phyloP scores from a whole-genome alignment of 2,888 invertebrate species.

The Ectobius pallidus region DNA sequence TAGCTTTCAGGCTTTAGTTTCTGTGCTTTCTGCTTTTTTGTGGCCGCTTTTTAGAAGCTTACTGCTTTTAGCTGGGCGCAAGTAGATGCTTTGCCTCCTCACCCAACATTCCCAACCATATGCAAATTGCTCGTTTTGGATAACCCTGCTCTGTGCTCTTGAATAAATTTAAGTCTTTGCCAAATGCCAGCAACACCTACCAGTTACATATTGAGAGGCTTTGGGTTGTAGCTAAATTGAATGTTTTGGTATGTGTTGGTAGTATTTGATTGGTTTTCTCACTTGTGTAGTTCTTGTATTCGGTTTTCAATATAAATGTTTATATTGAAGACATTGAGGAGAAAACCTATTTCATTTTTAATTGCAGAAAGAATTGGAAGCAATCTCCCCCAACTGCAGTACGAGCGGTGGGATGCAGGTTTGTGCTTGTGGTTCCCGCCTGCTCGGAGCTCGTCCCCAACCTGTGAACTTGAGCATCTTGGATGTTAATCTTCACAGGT shows the following conservation, averaged over 20 bases:
- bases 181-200: conserved; percentile 36
- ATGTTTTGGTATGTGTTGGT: conserved; percentile 22
- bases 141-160: conserved; percentile 49
- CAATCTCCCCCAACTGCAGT: conserved; percentile 26
- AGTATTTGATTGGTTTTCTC: conserved; percentile 16
- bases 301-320: conserved; percentile 8
- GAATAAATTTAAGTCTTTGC: conserved; percentile 18
- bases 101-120: conserved; percentile 39
- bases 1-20: conserved; percentile 41
- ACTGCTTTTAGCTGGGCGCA: conserved; percentile 43
- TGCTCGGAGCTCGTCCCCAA: conserved; percentile 12
- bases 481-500: too few relatives aligned
- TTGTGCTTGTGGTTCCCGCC: conserved; percentile 36
- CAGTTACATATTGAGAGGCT: not conserved
- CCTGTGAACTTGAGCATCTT: too few relatives aligned
- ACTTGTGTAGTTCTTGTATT: conserved; percentile 10
- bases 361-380: too few relatives aligned
- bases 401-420: conserved; percentile 38
- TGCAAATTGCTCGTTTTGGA: conserved; percentile 47
- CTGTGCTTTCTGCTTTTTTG: conserved; percentile 44
- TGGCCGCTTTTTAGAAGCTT: conserved; percentile 44
- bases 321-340: conserved; percentile 16
- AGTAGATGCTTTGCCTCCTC: conserved; percentile 45
- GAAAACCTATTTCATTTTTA: conserved; percentile 18
- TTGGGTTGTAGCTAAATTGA: conserved; percentile 21